Evolutionary conservation across 2,888 invertebrate species (phyloP).

Genomic region (Cynaeus angustus): DNA sequence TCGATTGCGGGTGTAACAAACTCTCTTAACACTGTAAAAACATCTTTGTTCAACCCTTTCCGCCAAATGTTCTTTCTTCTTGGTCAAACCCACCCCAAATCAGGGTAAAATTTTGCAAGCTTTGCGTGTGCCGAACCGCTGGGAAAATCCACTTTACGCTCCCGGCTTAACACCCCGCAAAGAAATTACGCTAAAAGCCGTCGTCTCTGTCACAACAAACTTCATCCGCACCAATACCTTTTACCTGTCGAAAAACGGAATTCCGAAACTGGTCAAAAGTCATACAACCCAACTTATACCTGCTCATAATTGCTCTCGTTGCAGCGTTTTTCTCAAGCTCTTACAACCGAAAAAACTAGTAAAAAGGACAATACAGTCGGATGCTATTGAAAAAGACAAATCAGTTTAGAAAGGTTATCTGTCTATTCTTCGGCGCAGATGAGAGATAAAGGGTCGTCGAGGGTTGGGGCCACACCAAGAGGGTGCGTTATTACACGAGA

Average conservation of each 20-base stretch:
- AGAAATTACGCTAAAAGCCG: neutral
- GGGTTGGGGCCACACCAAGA: constrained; percentile 55
- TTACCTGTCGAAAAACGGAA: constrained; percentile 35
- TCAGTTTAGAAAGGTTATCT: constrained; percentile 66
- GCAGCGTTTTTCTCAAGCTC: constrained; percentile 17
- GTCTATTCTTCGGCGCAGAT: constrained; percentile 61
- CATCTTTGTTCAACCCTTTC: too few relatives aligned
- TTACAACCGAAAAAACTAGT: constrained; percentile 52
- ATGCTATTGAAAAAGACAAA: constrained; percentile 65
- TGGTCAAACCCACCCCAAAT: too few relatives aligned
- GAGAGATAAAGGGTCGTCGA: constrained; percentile 61
- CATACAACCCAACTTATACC: constrained; percentile 26
- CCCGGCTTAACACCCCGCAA: too few relatives aligned
- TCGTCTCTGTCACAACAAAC: constrained; percentile 25
- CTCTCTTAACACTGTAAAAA: too few relatives aligned
- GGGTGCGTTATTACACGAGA: constrained; percentile 30
- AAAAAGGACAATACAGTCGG: constrained; percentile 59
- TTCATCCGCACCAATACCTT: constrained; percentile 1
- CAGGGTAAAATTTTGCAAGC: too few relatives aligned
- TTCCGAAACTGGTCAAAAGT: constrained; percentile 27
- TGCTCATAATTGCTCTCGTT: constrained; percentile 26
- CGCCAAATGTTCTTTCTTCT: too few relatives aligned
- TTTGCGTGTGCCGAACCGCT: too few relatives aligned
- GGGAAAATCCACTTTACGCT: too few relatives aligned
- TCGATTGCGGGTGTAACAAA: too few relatives aligned